These are phyloP conservation scores for Ornithoptera priamus DNA, from an alignment of 2,888 invertebrate genomes.

Conservation along the genomic window DNA sequence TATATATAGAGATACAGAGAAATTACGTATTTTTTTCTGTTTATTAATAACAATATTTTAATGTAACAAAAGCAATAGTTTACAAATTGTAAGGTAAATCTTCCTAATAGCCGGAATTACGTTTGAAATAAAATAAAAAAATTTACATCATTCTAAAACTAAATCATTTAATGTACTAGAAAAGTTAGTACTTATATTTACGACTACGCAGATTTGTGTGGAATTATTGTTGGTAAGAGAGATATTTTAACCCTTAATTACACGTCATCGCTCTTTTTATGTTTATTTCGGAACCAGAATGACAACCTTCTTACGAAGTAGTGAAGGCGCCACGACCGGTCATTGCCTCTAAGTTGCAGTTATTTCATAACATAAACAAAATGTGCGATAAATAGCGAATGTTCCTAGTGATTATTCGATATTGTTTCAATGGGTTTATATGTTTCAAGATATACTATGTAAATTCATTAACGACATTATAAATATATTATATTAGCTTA, in stretches of 20 bases:
- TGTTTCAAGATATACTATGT: background rate
- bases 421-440: background rate
- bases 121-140: background rate
- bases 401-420: slow-evolving; percentile 45
- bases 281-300: slow-evolving; percentile 68
- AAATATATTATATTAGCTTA: background rate
- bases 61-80: background rate
- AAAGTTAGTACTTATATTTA: too few species aligned
- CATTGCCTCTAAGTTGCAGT: slow-evolving; percentile 75
- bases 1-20: background rate
- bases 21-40: background rate
- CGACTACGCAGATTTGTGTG: too few species aligned
- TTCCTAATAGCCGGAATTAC: background rate
- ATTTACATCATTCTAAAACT: too few species aligned
- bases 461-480: background rate
- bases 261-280: slow-evolving; percentile 28
- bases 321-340: slow-evolving; percentile 60
- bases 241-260: slow-evolving; percentile 13
- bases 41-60: background rate
- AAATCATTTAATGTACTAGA: too few species aligned
- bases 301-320: slow-evolving; percentile 54
- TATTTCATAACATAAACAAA: slow-evolving; percentile 69
- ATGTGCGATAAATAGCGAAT: slow-evolving; percentile 61
- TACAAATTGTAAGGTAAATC: background rate
- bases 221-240: background rate